phyloP scores from a whole-genome alignment of 2,888 invertebrate species.

The Megaustenia siamemsis region DNA sequence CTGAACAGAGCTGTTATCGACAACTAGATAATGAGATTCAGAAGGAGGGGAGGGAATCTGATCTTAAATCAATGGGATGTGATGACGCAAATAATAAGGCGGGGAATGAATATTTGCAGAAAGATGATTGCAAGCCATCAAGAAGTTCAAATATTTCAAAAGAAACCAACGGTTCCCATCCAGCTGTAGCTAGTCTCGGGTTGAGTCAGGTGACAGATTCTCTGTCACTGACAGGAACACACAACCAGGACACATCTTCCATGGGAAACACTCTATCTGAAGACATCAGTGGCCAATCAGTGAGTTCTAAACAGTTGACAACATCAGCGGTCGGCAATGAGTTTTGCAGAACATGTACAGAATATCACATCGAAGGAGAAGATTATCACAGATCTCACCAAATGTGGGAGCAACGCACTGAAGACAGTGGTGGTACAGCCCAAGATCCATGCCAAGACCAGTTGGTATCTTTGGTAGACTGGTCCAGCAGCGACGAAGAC shows the following conservation, averaged over 20 bases:
- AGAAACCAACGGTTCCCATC: background rate
- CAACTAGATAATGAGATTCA: background rate
- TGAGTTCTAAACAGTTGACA: background rate
- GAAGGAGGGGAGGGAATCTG: background rate
- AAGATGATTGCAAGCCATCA: background rate
- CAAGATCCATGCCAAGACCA: too few relatives aligned
- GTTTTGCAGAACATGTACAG: too few relatives aligned
- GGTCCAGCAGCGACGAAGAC: conserved; percentile 48
- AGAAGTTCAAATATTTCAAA: too few relatives aligned
- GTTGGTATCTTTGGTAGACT: conserved; percentile 3
- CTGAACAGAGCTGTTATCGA: background rate
- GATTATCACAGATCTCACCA: background rate
- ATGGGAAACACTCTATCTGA: background rate
- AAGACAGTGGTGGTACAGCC: background rate
- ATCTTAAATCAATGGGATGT: background rate
- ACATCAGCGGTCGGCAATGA: too few relatives aligned
- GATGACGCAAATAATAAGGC: background rate
- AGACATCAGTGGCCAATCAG: too few relatives aligned
- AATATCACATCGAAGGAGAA: background rate
- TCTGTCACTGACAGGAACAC: background rate
- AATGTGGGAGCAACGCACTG: background rate
- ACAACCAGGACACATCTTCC: background rate
- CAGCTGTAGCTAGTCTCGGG: background rate
- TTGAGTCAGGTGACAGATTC: background rate
- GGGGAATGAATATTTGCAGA: background rate